These are phyloP conservation scores for Schizopygopsis pylzovi DNA, from an alignment of 2,797 vertebrate genomes.

Conservation along the genomic window DNA sequence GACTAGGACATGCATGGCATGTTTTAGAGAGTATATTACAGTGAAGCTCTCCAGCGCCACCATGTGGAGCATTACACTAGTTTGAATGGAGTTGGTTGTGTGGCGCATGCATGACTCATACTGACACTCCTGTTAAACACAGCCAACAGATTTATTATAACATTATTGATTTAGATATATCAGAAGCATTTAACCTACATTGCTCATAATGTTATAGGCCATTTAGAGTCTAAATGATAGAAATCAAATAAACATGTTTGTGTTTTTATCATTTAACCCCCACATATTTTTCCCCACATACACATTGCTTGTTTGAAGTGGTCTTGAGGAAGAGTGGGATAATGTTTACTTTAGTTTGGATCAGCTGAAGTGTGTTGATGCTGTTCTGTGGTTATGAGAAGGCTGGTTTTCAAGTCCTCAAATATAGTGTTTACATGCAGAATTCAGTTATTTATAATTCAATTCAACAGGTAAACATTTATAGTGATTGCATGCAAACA, in stretches of 20 bases:
- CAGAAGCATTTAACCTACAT: not conserved
- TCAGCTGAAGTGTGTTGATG: constrained; percentile 21
- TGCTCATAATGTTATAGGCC: not conserved
- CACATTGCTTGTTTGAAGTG: not conserved
- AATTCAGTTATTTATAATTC: constrained; percentile 5
- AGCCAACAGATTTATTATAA: not conserved
- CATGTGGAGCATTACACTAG: not conserved
- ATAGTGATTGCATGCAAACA: not conserved
- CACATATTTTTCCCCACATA: no score
- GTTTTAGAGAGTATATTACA: not conserved
- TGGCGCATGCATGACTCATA: not conserved
- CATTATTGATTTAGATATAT: not conserved
- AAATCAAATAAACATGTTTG: not conserved
- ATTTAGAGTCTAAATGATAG: not conserved
- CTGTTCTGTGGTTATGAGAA: not conserved
- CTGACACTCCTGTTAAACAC: not conserved
- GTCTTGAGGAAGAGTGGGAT: not conserved
- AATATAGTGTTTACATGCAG: constrained; percentile 27
- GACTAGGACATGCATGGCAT: not conserved
- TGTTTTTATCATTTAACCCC: not conserved
- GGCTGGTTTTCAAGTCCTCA: not conserved
- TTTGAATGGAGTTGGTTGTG: not conserved
- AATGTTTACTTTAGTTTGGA: not conserved
- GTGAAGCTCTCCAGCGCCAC: constrained; percentile 12
- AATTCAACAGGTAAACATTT: constrained; percentile 20